These are phyloP conservation scores for Ophthalmotilapia sp. DNA, from an alignment of 2,113 vertebrate species.

Conservation along the genomic window DNA sequence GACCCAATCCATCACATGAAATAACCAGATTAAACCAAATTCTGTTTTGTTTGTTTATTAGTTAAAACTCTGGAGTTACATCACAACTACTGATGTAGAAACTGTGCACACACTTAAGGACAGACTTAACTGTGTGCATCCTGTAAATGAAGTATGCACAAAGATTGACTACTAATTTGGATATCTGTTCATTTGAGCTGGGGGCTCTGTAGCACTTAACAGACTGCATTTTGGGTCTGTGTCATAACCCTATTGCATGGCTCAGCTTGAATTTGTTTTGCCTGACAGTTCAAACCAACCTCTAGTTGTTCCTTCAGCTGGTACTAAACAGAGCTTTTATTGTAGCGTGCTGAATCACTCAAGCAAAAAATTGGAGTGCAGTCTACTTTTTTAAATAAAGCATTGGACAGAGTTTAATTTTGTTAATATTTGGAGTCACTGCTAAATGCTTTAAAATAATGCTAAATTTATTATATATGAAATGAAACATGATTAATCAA, in stretches of 20 bases:
- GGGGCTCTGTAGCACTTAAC: neutral
- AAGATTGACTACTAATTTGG: neutral
- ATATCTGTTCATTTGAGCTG: neutral
- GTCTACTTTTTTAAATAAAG: neutral
- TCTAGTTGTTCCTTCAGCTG: constrained; percentile 38
- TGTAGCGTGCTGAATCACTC: constrained; percentile 9
- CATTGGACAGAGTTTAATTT: neutral
- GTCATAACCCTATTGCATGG: neutral
- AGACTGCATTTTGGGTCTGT: neutral
- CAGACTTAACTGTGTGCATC: neutral
- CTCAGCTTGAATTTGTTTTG: neutral
- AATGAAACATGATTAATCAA: constrained; percentile 64
- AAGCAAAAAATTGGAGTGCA: neutral
- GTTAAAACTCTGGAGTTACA: neutral
- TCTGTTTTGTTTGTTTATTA: neutral
- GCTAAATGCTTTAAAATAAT: neutral
- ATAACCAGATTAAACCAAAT: neutral
- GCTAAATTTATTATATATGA: constrained; percentile 38
- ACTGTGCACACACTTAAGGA: neutral
- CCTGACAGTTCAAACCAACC: constrained; percentile 37
- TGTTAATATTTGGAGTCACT: neutral
- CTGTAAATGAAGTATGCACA: neutral
- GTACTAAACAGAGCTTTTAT: neutral
- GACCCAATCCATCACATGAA: constrained; percentile 33
- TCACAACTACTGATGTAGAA: neutral